Conservation (phyloP, 1,140 invertebrate species). For the Carposina sasakii region DNA sequence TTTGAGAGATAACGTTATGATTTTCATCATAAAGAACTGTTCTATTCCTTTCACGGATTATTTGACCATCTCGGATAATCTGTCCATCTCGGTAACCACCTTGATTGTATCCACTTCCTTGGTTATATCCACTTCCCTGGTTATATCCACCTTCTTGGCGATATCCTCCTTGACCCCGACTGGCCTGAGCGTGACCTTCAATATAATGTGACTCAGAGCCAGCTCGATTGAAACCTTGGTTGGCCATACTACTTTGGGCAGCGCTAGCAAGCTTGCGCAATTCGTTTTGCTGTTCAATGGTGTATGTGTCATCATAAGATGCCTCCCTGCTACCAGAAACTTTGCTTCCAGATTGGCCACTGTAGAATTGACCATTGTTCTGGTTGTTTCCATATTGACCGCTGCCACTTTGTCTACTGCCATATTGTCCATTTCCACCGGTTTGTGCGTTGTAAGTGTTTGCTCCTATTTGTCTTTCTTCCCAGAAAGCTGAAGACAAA, state of each 20-base stretch:
- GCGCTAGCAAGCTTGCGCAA: too few relatives aligned
- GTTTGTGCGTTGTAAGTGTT: conserved; percentile 13
- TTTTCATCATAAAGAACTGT: conserved; percentile 50
- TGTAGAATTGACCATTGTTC: conserved; percentile 16
- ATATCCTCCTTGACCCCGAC: too few relatives aligned
- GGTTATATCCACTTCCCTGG: background rate
- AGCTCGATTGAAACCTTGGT: background rate
- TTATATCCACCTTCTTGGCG: background rate
- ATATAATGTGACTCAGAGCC: too few relatives aligned
- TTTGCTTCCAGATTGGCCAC: conserved; percentile 22
- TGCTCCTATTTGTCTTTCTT: conserved; percentile 20
- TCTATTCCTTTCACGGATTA: conserved; percentile 43
- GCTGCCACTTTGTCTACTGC: conserved; percentile 9
- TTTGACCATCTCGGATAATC: too few relatives aligned
- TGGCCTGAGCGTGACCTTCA: too few relatives aligned
- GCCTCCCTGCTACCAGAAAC: conserved; percentile 14
- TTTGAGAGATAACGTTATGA: conserved; percentile 52
- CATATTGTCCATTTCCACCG: conserved; percentile 14
- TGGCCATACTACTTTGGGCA: conserved; percentile 15
- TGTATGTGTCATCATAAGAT: too few relatives aligned
- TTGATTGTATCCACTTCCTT: background rate
- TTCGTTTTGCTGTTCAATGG: too few relatives aligned
- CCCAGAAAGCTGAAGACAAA: conserved; percentile 45
- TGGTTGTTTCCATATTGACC: conserved; percentile 20
- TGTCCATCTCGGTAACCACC: conserved; percentile 27